These are phyloP conservation scores for Gymnothorax javanicus DNA, from an alignment of 2,797 vertebrate species.

Conservation along the genomic window DNA sequence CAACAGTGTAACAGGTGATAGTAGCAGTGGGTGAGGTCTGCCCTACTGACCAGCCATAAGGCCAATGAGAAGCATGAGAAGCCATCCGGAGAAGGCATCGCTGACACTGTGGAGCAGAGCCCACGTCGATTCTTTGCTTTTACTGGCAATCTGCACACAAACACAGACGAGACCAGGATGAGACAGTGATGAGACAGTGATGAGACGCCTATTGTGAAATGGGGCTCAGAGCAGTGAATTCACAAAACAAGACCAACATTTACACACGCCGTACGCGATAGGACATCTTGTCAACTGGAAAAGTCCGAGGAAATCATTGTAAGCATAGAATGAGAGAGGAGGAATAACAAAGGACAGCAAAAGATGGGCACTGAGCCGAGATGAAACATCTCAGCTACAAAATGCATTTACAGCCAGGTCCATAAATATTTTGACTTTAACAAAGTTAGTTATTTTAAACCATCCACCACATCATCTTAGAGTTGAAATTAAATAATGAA, in stretches of 20 bases:
- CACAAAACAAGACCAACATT: not conserved
- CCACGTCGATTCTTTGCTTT: constrained; percentile 83
- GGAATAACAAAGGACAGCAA: not conserved
- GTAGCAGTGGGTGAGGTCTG: not conserved
- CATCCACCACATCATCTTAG: no score
- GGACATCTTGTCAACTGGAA: not conserved
- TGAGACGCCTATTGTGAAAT: not conserved
- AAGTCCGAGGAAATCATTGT: not conserved
- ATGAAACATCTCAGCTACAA: not conserved
- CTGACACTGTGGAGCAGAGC: constrained; percentile 80
- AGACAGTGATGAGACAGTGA: not conserved
- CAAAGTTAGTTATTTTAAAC: no score
- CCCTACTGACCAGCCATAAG: constrained; percentile 76
- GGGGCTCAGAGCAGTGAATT: not conserved
- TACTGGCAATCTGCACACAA: constrained; percentile 74
- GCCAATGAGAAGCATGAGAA: constrained; percentile 83
- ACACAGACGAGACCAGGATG: constrained; percentile 26
- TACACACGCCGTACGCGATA: not conserved
- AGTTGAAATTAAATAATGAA: no score
- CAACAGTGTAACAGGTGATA: not conserved
- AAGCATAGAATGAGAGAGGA: not conserved
- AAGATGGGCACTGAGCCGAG: not conserved
- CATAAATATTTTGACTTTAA: no score
- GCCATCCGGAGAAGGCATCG: constrained; percentile 84
- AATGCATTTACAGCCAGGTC: not conserved